Base-by-base conservation (phyloP, 2,113 vertebrate species). In the Todiramphus chloris region DNA sequence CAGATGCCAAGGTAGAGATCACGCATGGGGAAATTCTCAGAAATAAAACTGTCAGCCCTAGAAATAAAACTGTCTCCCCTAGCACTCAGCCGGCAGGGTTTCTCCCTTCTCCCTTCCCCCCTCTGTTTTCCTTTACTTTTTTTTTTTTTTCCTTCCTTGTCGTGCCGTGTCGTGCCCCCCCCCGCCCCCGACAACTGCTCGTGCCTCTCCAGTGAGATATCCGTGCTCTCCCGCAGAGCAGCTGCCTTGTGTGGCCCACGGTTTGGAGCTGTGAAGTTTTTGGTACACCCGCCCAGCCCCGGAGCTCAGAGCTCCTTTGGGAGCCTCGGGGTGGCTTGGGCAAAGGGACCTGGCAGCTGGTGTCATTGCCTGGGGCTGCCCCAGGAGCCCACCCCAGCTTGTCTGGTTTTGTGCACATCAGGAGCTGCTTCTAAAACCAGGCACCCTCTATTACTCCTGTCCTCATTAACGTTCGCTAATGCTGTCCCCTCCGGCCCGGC, bases 21-120 rank as follows among this genome's bases (percentile, higher is more conserved):
- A 97, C 37, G 85, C 90, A 90, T 7, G 0, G 79, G 31, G 78
- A 93, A 94, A 95, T 93, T 94, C 94, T 94, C 95, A 87, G 90
- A 83, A 95, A 93, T 94, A 94, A 94, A 96, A 59, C 43, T 43
- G 43, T 43, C 76, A 80, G 23, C 41, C 48, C 62, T 44, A 80
- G 76, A 83, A 95, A 93, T 94, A 94, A 94, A 96, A 59, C 95
- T 79, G 89, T 92, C 76, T 83, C 27, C 41, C 51, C 62, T 44
- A 80, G 76, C 53, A 89, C 83, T 72, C 83, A 96, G 94, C 83
- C 89, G 74, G 81, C 4, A 1, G 31, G 53, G 64, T 83, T 94
- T 91, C 84, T 87, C 25, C 25, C 51, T 53, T 53, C 81, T 92
- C 80, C 28, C 62, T 82, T 87, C 77, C 14, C 16, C 48, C 35